These are phyloP conservation scores for Sorex maritimensis DNA, from an alignment of 2,797 vertebrate genomes.

Conservation along the genomic window DNA sequence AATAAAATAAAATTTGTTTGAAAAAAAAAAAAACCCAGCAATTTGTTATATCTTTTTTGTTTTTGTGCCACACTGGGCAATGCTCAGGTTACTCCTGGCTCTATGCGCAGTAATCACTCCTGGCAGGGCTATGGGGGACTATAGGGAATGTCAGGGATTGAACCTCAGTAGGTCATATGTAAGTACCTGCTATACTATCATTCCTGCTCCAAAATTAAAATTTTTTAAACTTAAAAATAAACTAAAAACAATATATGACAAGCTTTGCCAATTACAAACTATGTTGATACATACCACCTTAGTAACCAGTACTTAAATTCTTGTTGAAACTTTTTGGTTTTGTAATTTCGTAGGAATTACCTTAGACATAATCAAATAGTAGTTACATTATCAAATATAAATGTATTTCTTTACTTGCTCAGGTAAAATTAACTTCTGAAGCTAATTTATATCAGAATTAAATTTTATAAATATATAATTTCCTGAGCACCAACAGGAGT, in stretches of 20 bases:
- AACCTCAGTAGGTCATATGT: too few species aligned
- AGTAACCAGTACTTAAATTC: constrained; percentile 30
- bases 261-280: constrained; percentile 48
- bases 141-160: too few species aligned
- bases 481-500: too few species aligned
- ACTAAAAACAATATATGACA: constrained; percentile 54
- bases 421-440: constrained; percentile 42
- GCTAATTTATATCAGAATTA: neutral
- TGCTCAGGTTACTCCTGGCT: too few species aligned
- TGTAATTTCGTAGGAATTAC: constrained; percentile 47
- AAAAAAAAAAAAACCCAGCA: neutral
- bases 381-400: constrained; percentile 55
- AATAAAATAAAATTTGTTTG: neutral
- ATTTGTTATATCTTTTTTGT: too few species aligned
- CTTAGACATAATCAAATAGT: constrained; percentile 48
- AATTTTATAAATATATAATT: neutral
- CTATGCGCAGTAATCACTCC: too few species aligned
- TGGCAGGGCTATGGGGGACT: too few species aligned
- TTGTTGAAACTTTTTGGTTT: constrained; percentile 15
- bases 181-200: too few species aligned
- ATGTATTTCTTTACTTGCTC: constrained; percentile 45
- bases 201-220: too few species aligned
- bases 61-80: too few species aligned
- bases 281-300: neutral
- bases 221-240: too few species aligned